Percentiles rank a stretch among this genome's conserved stretches.
Evolutionary conservation across 2,113 vertebrate species (phyloP).

Genomic region (Elephas maximus): DNA sequence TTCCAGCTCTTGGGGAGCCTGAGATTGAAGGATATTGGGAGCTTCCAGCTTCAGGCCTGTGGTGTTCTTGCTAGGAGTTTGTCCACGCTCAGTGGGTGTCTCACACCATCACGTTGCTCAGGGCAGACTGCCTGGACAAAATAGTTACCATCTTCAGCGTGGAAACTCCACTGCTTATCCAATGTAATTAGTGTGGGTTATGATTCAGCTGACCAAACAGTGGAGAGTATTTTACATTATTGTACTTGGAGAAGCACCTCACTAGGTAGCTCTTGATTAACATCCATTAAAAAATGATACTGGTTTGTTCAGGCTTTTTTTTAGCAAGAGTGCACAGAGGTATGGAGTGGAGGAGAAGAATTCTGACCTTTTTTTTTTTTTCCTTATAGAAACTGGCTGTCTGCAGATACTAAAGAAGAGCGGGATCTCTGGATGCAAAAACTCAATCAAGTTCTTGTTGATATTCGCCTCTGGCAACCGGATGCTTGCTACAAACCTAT

Average conservation of each 20-base stretch:
- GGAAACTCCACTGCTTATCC: background rate
- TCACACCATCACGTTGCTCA: background rate
- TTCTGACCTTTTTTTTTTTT: slow-evolving; percentile 13
- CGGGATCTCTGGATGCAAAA: slow-evolving; percentile 98
- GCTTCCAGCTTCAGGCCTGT: background rate
- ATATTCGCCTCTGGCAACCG: slow-evolving; percentile 98
- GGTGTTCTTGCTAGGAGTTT: background rate
- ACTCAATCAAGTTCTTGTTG: slow-evolving; percentile 96
- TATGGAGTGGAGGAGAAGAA: background rate
- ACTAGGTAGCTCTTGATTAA: background rate
- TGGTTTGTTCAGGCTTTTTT: background rate
- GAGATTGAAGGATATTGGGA: background rate
- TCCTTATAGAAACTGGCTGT: slow-evolving; percentile 95
- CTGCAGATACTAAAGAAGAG: slow-evolving; percentile 98
- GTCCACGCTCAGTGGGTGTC: background rate
- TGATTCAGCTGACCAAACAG: background rate
- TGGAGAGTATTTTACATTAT: background rate
- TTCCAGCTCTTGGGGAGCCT: background rate
- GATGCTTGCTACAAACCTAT: slow-evolving; percentile 94
- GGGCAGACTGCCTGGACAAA: background rate
- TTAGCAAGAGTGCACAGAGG: background rate
- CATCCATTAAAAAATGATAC: background rate
- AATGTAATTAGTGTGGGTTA: background rate
- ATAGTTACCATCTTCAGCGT: background rate
- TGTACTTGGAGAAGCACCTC: background rate